Percentiles rank a stretch among this genome's conserved stretches.
Conservation (phyloP, 2,888 invertebrate species). For the Margaritifera margaritifera region DNA sequence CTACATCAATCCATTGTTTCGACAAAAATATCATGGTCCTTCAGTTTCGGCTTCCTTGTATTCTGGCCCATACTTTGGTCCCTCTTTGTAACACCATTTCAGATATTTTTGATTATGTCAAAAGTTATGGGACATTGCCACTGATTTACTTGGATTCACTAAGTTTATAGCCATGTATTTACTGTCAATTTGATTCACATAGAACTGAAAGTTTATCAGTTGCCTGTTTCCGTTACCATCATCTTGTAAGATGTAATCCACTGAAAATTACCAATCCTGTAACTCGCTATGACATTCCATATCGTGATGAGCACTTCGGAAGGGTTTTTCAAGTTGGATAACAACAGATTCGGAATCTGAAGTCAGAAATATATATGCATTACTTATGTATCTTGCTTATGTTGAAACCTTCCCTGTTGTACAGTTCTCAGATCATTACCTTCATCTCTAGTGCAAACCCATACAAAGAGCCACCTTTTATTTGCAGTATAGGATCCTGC, state of each 20-base stretch:
- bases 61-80: too few relatives aligned
- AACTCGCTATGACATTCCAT: slow-evolving; percentile 17
- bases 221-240: slow-evolving; percentile 24
- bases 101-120: too few relatives aligned
- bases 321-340: slow-evolving; percentile 19
- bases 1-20: too few relatives aligned
- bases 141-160: too few relatives aligned
- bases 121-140: too few relatives aligned
- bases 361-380: slow-evolving; percentile 29
- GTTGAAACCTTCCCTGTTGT: slow-evolving; percentile 8
- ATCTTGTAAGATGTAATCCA: slow-evolving; percentile 29
- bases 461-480: slow-evolving; percentile 12
- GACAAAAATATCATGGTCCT: too few relatives aligned
- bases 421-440: slow-evolving; percentile 11
- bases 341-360: slow-evolving; percentile 26
- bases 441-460: slow-evolving; percentile 29
- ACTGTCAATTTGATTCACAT: slow-evolving; percentile 1
- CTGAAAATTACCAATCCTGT: slow-evolving; percentile 16
- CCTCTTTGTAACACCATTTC: too few relatives aligned
- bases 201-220: slow-evolving; percentile 24
- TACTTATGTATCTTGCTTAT: slow-evolving; percentile 17
- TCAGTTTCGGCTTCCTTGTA: too few relatives aligned
- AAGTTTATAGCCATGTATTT: slow-evolving; percentile 1
- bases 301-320: slow-evolving; percentile 19
- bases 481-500: slow-evolving; percentile 18